Evolutionary conservation across 1,140 invertebrate species (phyloP), one percentile per base, ranked within the genome.

Genomic region (Oryctes rhinoceros): DNA sequence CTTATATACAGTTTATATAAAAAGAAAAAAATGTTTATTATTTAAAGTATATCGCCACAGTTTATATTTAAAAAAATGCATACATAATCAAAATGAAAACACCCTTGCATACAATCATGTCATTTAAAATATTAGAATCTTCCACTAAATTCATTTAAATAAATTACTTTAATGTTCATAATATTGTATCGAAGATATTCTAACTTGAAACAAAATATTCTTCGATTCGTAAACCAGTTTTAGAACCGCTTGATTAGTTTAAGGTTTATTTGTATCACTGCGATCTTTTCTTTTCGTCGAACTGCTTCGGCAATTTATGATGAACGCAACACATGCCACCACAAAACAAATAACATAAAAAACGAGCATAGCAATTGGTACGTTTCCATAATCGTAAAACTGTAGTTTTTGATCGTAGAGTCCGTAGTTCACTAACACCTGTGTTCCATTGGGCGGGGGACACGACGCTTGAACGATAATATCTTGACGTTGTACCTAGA

Each of bases 381-480:
- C 89, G 81, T 89, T 90, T 47, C 90, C 89, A 78, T 91, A 90
- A 35, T 88, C 90, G 82, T 88, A 79, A 35, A 85, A 81, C 75
- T 84, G 79, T 15, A 84, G 80, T 11, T 85, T 82, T 1, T 81
- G 85, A 30, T 89, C 85, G 39, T 90, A 84, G 82, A 91, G 90
- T 62, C 89, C 90, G 84, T 87, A 92, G 85, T 91, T 92, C 37
- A 88, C 86, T 47, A 96, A 87, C 15, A 94, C 91, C 84, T 94
- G 90, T 4, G 91, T 92, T n/a, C 94, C 94, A 84, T 95, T 94
- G 0, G 93, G 92, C 4, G 91, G 90, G 13, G 94, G 94, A 85
- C 94, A 96, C 3, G 93, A 91, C 20, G 93, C 91, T 85, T 95
- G 93, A 24, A 95, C 93, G 83, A 96, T 95, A 49, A 96, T 95